Base-by-base conservation (phyloP, 2,797 vertebrate species). In the Girardinus metallicus region DNA sequence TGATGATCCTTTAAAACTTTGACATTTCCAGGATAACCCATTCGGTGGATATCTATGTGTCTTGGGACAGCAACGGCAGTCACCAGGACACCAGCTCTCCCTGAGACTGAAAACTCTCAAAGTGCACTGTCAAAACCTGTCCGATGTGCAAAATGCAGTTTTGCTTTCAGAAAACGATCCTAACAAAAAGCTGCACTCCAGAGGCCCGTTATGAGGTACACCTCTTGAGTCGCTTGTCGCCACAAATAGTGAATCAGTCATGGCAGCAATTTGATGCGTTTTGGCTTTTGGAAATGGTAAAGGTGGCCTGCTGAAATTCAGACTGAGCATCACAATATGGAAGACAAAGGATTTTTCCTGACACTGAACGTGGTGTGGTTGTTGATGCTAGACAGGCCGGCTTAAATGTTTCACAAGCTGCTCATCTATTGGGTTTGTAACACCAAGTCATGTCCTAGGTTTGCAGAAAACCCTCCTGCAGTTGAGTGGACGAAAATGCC, bases 31-130 rank as follows among this genome's bases (percentile, higher is more conserved):
- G 13, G 29, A 29, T 21, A 57, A 62, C 12, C 15, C 51, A 2
- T 71, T 84, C 51, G 1, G 70, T 84, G 39, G 8, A 71, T 75
- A 36, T 80, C n/a, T n/a, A 29, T 62, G n/a, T 44, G 46, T 81
- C 43, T 11, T 16, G 26, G 23, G 21, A 12, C 39, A 31, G 2
- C 31, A 2, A 10, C 41, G 10, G 47, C 31, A 18, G 12, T 29
- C 15, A 15, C 75, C 41, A 57, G 68, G 72, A 21, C 1, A 4
- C 44, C 44, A 60, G 57, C 46, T 64, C 74, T 77, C 9, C 26
- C 18, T 75, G 7, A 26, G 64, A 21, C 46, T 29, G 62, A 26
- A 80, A 55, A 21, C 74, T 66, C 29, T 23, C 26, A 82, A 51
- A 7, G 62, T 6, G 60, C 4, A 7, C 16, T 41, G 11, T 21